Conservation (phyloP, 2,888 invertebrate genomes). For the Athalia cordata region DNA sequence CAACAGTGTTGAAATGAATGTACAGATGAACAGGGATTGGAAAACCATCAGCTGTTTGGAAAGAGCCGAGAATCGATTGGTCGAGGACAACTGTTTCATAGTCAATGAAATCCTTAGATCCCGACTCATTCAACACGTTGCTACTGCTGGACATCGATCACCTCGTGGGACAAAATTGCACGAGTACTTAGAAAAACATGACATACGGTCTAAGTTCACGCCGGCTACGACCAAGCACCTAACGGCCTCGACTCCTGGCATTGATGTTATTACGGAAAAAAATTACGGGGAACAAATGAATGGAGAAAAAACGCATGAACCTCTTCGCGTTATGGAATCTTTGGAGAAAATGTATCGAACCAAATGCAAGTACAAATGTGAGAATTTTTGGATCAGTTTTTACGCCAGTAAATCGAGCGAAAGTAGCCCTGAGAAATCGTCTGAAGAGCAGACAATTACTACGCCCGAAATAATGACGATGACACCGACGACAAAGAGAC, state of each 20-base stretch:
- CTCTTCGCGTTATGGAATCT: background rate
- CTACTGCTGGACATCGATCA: background rate
- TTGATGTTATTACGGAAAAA: background rate
- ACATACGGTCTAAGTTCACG: background rate
- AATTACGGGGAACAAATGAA: background rate
- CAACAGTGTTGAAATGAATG: slow-evolving; percentile 9
- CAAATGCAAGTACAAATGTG: slow-evolving; percentile 48
- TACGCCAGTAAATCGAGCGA: slow-evolving; percentile 42
- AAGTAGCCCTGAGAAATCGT: background rate
- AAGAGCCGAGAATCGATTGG: slow-evolving; percentile 4
- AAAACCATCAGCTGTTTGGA: slow-evolving; percentile 27
- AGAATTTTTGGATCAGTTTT: slow-evolving; percentile 49
- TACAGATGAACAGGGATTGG: slow-evolving; percentile 17
- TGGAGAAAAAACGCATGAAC: background rate
- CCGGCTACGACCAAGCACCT: background rate
- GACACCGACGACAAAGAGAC: background rate
- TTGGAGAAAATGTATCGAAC: slow-evolving; percentile 19
- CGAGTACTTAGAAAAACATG: slow-evolving; percentile 9
- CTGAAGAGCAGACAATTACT: background rate
- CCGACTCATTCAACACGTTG: background rate
- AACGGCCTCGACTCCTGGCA: background rate
- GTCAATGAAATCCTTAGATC: slow-evolving; percentile 12
- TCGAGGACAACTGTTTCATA: slow-evolving; percentile 22
- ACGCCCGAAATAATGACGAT: slow-evolving; percentile 7
- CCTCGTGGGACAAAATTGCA: background rate